These are phyloP conservation scores for Nephrocerus scutellatus DNA, from an alignment of 2,888 invertebrate species.

Conservation along the genomic window DNA sequence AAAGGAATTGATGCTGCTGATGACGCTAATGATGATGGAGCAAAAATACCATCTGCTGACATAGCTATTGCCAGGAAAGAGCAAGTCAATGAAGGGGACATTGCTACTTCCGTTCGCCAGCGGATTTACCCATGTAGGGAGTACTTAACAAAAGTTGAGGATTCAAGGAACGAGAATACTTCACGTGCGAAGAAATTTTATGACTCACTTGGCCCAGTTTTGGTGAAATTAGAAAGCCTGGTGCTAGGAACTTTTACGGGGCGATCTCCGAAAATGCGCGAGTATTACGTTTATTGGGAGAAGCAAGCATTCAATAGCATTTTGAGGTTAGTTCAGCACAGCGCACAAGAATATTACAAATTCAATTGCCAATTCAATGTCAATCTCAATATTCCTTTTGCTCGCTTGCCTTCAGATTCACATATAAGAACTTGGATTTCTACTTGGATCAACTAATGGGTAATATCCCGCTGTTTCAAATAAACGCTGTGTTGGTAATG, in stretches of 20 bases:
- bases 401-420: conserved; percentile 49
- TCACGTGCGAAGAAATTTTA: conserved; percentile 66
- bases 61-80: neutral
- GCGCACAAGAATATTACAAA: neutral
- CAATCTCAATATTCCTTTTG: conserved; percentile 4
- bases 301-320: conserved; percentile 65
- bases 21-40: conserved; percentile 3
- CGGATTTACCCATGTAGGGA: conserved; percentile 32
- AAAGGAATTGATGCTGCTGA: neutral
- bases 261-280: conserved; percentile 61
- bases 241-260: conserved; percentile 75
- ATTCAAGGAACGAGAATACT: conserved; percentile 60
- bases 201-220: conserved; percentile 69
- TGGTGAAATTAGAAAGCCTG: conserved; percentile 79
- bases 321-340: conserved; percentile 48
- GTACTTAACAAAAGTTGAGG: conserved; percentile 66
- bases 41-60: neutral
- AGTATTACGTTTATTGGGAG: conserved; percentile 79
- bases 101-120: too few species aligned
- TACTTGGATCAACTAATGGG: conserved; percentile 57
- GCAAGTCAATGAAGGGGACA: too few species aligned
- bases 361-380: conserved; percentile 13
- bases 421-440: conserved; percentile 62
- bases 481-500: conserved; percentile 65
- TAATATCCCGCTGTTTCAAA: conserved; percentile 63